Evolutionary conservation across 2,888 invertebrate genomes (phyloP).

Genomic region (Drosophila incognita): DNA sequence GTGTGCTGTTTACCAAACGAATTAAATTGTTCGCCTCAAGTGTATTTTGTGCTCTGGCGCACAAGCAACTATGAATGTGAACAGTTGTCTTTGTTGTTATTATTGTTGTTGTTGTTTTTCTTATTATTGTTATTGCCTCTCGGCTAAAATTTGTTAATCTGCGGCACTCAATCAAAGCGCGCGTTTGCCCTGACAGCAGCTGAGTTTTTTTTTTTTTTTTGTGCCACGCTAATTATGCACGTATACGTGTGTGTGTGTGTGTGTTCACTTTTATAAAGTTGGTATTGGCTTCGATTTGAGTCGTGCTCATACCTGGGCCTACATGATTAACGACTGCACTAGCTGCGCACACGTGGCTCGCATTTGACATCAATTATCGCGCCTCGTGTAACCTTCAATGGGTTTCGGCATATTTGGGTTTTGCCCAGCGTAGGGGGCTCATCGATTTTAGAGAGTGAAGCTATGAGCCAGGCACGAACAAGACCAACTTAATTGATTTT

Average conservation of each 20-base stretch:
- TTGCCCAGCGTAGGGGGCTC: neutral
- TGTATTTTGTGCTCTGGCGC: conserved; percentile 76
- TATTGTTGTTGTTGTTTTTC: conserved; percentile 15
- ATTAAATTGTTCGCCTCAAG: conserved; percentile 81
- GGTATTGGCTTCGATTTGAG: conserved; percentile 30
- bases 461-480: conserved; percentile 44
- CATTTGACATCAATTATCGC: conserved; percentile 81
- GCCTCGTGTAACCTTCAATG: conserved; percentile 40
- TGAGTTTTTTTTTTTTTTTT: conserved; percentile 25
- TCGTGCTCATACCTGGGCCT: conserved; percentile 48
- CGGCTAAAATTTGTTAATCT: conserved; percentile 72
- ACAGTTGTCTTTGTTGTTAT: neutral
- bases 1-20: conserved; percentile 77
- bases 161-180: conserved; percentile 73
- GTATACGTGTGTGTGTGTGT: conserved; percentile 28
- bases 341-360: conserved; percentile 48
- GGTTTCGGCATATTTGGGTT: neutral
- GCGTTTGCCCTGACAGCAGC: conserved; percentile 44
- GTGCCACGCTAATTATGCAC: conserved; percentile 70
- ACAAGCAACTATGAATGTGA: conserved; percentile 51
- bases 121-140: conserved; percentile 50
- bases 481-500: conserved; percentile 74
- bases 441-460: conserved; percentile 45
- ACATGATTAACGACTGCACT: conserved; percentile 68
- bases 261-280: conserved; percentile 56